phyloP scores from a whole-genome alignment of 2,113 vertebrate species.

The Cercocebus atys region DNA sequence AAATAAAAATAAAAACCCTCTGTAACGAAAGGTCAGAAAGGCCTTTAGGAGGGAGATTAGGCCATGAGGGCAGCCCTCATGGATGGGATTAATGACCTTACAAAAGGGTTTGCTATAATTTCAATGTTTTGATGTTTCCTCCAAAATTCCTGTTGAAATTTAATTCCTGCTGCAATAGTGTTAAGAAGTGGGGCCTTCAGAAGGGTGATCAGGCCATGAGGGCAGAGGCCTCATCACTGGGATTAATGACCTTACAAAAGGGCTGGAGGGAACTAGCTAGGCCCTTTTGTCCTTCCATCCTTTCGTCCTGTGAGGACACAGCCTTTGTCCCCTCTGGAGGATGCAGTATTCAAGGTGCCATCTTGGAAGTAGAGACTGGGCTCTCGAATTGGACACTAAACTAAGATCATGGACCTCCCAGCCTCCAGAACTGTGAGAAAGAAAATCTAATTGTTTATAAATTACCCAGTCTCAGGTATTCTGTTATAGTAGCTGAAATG shows the following conservation, averaged over 20 bases:
- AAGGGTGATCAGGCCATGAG: neutral
- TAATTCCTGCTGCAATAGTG: neutral
- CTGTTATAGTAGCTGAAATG: neutral
- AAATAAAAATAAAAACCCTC: too few relatives aligned
- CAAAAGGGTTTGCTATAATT: neutral
- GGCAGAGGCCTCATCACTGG: neutral
- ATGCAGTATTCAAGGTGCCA: neutral
- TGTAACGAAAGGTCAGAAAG: too few relatives aligned
- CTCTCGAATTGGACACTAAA: neutral
- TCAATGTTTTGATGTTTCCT: neutral
- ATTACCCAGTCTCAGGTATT: neutral
- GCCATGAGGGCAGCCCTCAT: too few relatives aligned
- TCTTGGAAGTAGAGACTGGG: neutral
- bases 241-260: neutral
- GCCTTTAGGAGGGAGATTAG: too few relatives aligned
- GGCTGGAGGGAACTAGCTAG: neutral
- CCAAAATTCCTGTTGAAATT: neutral
- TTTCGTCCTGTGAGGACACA: neutral
- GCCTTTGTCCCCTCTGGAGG: neutral
- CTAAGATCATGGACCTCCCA: neutral
- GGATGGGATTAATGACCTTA: too few relatives aligned
- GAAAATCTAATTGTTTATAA: neutral
- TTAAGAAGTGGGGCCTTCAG: neutral
- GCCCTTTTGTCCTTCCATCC: neutral
- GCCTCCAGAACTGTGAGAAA: neutral